phyloP scores from a whole-genome alignment of 2,797 vertebrate species.

The Rhincodon typus region DNA sequence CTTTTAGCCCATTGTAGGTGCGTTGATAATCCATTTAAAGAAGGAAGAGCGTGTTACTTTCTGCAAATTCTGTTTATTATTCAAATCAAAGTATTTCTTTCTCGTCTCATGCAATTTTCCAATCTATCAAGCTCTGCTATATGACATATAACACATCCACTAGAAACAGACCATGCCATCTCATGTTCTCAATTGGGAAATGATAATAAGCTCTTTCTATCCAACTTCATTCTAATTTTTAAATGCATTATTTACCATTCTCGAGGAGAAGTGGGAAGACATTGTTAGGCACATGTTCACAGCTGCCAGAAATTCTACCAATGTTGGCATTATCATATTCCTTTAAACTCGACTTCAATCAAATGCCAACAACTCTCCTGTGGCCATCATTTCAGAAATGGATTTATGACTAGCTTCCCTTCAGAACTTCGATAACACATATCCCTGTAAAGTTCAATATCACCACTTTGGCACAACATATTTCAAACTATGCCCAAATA shows the following conservation, averaged over 20 bases:
- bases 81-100: background rate
- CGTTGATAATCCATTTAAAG: background rate
- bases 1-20: background rate
- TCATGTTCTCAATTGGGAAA: background rate
- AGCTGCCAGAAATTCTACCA: background rate
- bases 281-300: background rate
- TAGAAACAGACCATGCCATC: background rate
- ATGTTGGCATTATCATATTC: background rate
- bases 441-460: background rate
- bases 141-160: background rate
- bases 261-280: background rate
- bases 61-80: background rate
- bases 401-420: background rate
- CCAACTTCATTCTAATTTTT: background rate
- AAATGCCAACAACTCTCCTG: background rate
- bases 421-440: background rate
- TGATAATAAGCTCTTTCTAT: background rate
- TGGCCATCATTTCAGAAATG: background rate
- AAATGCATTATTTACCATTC: background rate
- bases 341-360: background rate
- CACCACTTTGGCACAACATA: too few relatives aligned
- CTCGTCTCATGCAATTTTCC: background rate
- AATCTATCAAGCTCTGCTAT: background rate
- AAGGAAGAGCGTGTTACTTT: background rate
- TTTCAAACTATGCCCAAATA: too few relatives aligned